phyloP scores from a whole-genome alignment of 1,140 invertebrate genomes.

The Neelides sp. region DNA sequence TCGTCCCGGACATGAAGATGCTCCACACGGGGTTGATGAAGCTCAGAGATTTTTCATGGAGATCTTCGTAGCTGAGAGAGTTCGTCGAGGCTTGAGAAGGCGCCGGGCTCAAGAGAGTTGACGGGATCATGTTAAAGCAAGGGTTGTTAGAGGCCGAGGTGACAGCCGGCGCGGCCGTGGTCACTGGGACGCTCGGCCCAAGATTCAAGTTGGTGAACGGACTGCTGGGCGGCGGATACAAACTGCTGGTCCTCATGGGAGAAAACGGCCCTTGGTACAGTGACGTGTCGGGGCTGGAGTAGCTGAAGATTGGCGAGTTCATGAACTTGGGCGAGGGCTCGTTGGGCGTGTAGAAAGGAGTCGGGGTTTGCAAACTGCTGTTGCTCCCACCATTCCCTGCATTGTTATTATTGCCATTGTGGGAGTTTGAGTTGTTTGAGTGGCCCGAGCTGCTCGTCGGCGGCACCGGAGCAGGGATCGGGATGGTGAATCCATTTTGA shows the following conservation, averaged over 20 bases:
- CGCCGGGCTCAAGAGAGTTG: conserved; percentile 33
- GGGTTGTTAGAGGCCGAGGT: background rate
- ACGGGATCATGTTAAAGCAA: conserved; percentile 32
- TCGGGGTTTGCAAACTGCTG: conserved; percentile 22
- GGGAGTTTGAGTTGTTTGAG: conserved; percentile 5
- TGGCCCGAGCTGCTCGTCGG: no score
- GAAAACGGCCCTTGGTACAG: conserved; percentile 30
- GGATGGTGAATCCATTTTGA: background rate
- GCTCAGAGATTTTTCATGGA: conserved; percentile 30
- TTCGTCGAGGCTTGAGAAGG: conserved; percentile 35
- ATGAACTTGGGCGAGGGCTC: conserved; percentile 30
- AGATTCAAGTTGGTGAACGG: conserved; percentile 28
- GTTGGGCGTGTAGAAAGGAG: conserved; percentile 29
- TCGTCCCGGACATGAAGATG: conserved; percentile 32
- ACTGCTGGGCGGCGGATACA: conserved; percentile 25
- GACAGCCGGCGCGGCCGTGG: background rate
- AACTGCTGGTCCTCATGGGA: conserved; percentile 17
- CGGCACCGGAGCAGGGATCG: background rate
- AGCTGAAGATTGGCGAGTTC: conserved; percentile 30
- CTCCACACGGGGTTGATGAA: conserved; percentile 30
- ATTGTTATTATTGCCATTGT: background rate
- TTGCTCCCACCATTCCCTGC: background rate
- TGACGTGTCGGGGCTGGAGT: conserved; percentile 27
- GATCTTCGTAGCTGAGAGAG: conserved; percentile 33
- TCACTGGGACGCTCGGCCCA: background rate